Percentiles rank a stretch among this genome's conserved stretches.
Evolutionary conservation across 2,888 invertebrate genomes (phyloP).

Genomic region (Camptogramma bilineatum): DNA sequence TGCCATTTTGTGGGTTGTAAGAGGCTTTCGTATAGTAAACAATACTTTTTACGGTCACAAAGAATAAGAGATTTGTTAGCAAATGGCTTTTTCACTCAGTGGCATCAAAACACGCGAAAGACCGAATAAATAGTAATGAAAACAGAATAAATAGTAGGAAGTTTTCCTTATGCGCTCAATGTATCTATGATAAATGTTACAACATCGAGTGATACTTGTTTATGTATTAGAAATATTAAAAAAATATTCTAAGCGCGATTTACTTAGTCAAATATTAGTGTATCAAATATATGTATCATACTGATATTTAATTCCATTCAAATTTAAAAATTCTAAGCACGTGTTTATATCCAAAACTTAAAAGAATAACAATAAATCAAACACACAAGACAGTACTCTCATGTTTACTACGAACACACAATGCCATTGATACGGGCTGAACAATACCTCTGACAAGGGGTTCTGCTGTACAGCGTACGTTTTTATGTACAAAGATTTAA

Average conservation of each 20-base stretch:
- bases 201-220: no score
- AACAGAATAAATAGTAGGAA: slow-evolving; percentile 11
- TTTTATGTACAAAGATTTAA: slow-evolving; percentile 21
- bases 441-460: slow-evolving; percentile 21
- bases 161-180: slow-evolving; percentile 7
- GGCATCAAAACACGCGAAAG: slow-evolving; percentile 11
- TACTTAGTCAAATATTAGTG: not conserved
- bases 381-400: slow-evolving; percentile 12
- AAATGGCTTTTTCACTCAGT: slow-evolving; percentile 48
- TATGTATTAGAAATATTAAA: not conserved
- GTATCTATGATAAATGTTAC: not conserved
- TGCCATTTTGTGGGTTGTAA: slow-evolving; percentile 62
- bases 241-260: no score
- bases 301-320: no score
- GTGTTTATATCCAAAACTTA: no score
- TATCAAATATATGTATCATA: no score
- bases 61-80: slow-evolving; percentile 51
- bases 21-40: slow-evolving; percentile 61
- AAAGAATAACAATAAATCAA: not conserved
- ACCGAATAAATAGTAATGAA: slow-evolving; percentile 23
- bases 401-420: slow-evolving; percentile 15
- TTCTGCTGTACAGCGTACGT: slow-evolving; percentile 12
- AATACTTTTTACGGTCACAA: slow-evolving; percentile 54
- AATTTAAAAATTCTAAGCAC: no score
- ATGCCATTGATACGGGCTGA: slow-evolving; percentile 17